Evolutionary conservation across 2,888 invertebrate genomes (phyloP).

Genomic region (Phlogophora meticulosa): DNA sequence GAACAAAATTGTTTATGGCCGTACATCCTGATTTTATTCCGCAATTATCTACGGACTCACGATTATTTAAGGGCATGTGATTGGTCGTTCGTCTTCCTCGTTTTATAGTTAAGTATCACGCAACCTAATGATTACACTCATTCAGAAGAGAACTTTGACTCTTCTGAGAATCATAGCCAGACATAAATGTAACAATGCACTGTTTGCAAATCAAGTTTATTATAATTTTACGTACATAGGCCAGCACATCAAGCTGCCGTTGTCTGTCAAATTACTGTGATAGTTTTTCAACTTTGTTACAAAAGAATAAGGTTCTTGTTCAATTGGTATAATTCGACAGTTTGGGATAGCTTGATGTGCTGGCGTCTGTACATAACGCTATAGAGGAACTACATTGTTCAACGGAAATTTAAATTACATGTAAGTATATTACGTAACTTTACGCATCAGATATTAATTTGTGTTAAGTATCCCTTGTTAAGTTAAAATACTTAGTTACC

Average conservation of each 20-base stretch:
- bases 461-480: constrained; percentile 10
- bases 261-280: no score
- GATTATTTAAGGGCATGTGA: constrained; percentile 11
- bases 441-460: background rate
- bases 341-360: no score
- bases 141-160: constrained; percentile 3
- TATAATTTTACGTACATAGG: no score
- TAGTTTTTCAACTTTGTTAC: no score
- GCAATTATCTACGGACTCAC: constrained; percentile 28
- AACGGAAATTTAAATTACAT: background rate
- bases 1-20: constrained; percentile 42
- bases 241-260: no score
- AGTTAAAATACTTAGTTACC: constrained; percentile 2
- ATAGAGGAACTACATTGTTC: background rate
- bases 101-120: constrained; percentile 8
- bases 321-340: no score
- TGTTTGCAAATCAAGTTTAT: constrained; percentile 14
- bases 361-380: no score
- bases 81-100: background rate
- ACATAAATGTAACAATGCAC: constrained; percentile 8
- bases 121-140: background rate
- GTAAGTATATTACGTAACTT: background rate
- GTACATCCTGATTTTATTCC: constrained; percentile 44
- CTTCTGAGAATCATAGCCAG: constrained; percentile 1
- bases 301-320: no score